Base-by-base conservation (phyloP, 64 coral and sea anemone species). In the Pocillopora verrucosa region DNA sequence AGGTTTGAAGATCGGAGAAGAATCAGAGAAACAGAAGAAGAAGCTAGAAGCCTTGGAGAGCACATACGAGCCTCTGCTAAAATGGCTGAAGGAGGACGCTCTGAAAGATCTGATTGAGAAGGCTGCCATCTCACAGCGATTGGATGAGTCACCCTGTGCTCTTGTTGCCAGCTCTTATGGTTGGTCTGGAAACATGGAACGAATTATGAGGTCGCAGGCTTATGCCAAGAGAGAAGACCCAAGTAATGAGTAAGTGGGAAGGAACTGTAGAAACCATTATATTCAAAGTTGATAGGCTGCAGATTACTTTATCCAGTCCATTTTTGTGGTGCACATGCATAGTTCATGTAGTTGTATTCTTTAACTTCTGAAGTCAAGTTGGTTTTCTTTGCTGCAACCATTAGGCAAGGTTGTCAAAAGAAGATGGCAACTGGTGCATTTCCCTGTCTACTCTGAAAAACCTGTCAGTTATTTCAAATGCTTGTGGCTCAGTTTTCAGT, bases 171-270 rank as follows among this genome's bases (percentile, higher is more conserved):
- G 97, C 79, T 95, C 93, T 26, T 99, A 99, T 81, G 97, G 97
- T 6, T 99, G 94, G 93, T 99, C 97, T 61, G 97, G 97, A 35
- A 99, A 99, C 76, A 99, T 99, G 97, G 97, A 99, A 59, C 87
- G 97, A 78, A 95, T 99, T 38, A 99, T 99, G 97, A 91, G 91
- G 69, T 92, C 97, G 25, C 97, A 99, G n/a, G 97, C 97, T 64
- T 99, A 99, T 89, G 97, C 97, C 45, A 99, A 99, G 56, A 90
- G 84, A 26, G 65, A 89, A 16, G 97, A 99, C 76, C 93, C 97
- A 13, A 99, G 91, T 59, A 94, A 90, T 76, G 83, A 95, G 97
- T 99, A 87, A 93, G 95, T 91, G 19, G 34, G 77, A 6, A 14
- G 41, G 16, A 10, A 14, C 36, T 26, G 9, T 51, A 51, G 7